These are phyloP conservation scores for Rugalucina vietnamica DNA, from an alignment of 2,888 invertebrate species.

Conservation along the genomic window DNA sequence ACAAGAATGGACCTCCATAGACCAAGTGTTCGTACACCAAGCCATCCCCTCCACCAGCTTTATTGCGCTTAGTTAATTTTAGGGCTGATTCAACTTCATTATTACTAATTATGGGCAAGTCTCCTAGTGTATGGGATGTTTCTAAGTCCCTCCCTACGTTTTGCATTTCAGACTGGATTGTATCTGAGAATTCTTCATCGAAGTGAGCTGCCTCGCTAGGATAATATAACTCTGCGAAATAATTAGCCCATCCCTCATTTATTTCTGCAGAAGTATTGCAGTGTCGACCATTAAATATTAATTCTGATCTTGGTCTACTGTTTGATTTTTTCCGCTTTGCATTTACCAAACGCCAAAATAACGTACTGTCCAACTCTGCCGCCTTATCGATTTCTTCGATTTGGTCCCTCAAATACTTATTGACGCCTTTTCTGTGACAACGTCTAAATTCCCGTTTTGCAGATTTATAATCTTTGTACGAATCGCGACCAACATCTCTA, in stretches of 20 bases:
- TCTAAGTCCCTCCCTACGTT: neutral
- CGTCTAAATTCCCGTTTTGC: slow-evolving; percentile 17
- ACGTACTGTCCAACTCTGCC: slow-evolving; percentile 18
- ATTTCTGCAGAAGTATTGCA: neutral
- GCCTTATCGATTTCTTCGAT: slow-evolving; percentile 10
- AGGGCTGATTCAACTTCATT: neutral
- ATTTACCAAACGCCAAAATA: slow-evolving; percentile 20
- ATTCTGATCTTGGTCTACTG: neutral
- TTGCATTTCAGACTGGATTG: neutral
- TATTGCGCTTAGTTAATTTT: neutral
- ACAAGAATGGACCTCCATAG: neutral
- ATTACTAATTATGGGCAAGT: neutral
- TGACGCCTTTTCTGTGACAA: slow-evolving; percentile 1
- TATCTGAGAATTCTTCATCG: neutral
- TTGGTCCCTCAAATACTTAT: neutral
- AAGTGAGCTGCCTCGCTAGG: neutral
- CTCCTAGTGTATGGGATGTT: neutral
- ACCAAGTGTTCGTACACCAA: slow-evolving; percentile 24
- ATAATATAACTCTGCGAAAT: slow-evolving; percentile 1
- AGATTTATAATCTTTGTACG: slow-evolving; percentile 17
- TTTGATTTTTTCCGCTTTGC: neutral
- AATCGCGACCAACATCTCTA: neutral
- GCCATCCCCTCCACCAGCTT: slow-evolving; percentile 7
- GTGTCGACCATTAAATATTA: neutral
- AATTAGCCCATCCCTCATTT: neutral